A percentile compares a stretch with the other conserved stretches of the same genome.
Conservation (phyloP, 2,888 invertebrate species). For the Ichneumon xanthorius region DNA sequence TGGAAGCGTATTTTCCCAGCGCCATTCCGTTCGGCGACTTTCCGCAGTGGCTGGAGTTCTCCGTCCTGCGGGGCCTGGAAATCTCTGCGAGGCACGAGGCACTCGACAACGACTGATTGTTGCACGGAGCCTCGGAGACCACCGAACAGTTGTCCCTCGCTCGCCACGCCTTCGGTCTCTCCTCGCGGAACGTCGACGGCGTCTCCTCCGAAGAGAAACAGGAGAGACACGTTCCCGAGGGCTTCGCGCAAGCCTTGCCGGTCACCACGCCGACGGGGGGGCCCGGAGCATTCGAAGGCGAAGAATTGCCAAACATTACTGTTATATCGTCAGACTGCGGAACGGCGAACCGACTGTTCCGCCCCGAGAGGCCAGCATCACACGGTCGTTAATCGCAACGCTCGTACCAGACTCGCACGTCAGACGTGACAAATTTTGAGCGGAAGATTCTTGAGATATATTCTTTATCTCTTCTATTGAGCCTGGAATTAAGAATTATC, state of each 20-base stretch:
- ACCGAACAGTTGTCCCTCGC: conserved; percentile 71
- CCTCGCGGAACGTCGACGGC: conserved; percentile 70
- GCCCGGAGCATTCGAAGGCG: conserved; percentile 78
- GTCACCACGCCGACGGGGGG: conserved; percentile 69
- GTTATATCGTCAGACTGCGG: conserved; percentile 41
- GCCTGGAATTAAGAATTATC: not conserved
- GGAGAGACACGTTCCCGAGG: conserved; percentile 76
- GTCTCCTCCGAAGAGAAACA: conserved; percentile 78
- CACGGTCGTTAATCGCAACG: not conserved
- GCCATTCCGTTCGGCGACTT: conserved; percentile 63
- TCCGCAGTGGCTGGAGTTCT: conserved; percentile 58
- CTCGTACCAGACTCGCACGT: not conserved
- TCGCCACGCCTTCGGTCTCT: conserved; percentile 78
- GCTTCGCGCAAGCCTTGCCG: conserved; percentile 55
- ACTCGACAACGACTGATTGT: conserved; percentile 57
- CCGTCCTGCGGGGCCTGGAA: conserved; percentile 70
- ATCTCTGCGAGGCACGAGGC: conserved; percentile 42
- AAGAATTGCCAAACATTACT: conserved; percentile 81
- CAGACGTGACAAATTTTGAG: not conserved
- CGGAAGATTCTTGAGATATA: not conserved
- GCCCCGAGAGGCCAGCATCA: not conserved
- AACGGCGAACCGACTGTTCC: conserved; percentile 38
- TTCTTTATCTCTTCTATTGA: not conserved
- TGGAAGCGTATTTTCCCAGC: conserved; percentile 69
- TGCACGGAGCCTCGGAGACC: conserved; percentile 74